A percentile compares a stretch with the other conserved stretches of the same genome.
Evolutionary conservation across 64 coral and sea anemone species (phyloP).

Genomic region (Orbicella faveolata): DNA sequence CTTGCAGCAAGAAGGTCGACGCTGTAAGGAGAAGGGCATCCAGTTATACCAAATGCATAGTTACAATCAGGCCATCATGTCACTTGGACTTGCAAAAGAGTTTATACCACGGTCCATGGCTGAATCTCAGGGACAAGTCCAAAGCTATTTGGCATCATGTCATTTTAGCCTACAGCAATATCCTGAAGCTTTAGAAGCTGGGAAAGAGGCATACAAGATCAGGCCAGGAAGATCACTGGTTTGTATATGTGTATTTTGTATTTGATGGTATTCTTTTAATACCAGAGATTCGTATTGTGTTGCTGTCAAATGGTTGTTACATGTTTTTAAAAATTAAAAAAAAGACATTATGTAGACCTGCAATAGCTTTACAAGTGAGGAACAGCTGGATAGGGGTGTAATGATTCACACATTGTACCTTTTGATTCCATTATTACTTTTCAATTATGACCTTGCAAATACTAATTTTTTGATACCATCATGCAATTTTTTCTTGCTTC

Average conservation of each 20-base stretch:
- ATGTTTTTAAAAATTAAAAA: too few species aligned
- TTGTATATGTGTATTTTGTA: not conserved
- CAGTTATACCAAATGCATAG: slow-evolving; percentile 3
- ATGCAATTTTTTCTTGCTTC: too few species aligned
- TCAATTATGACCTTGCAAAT: too few species aligned
- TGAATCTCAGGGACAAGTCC: slow-evolving; percentile 14
- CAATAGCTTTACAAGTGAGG: too few species aligned
- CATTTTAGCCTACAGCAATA: slow-evolving; percentile 19
- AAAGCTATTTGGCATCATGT: slow-evolving; percentile 32
- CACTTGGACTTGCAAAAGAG: slow-evolving; percentile 45
- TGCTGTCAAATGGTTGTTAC: too few species aligned
- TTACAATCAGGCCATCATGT: slow-evolving; percentile 18
- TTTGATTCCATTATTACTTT: too few species aligned
- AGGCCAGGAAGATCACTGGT: slow-evolving; percentile 32
- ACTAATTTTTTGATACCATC: too few species aligned
- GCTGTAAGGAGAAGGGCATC: slow-evolving; percentile 21
- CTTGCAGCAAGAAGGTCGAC: slow-evolving; percentile 23
- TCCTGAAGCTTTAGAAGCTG: slow-evolving; percentile 28
- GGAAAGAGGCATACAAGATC: slow-evolving; percentile 39
- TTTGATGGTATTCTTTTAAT: not conserved
- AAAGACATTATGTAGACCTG: too few species aligned
- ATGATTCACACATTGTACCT: too few species aligned
- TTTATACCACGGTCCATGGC: slow-evolving; percentile 1
- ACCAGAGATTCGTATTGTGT: too few species aligned
- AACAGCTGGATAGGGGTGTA: too few species aligned